Evolutionary conservation across 2,888 invertebrate species (phyloP).

Genomic region (Drosophila aldrichi): DNA sequence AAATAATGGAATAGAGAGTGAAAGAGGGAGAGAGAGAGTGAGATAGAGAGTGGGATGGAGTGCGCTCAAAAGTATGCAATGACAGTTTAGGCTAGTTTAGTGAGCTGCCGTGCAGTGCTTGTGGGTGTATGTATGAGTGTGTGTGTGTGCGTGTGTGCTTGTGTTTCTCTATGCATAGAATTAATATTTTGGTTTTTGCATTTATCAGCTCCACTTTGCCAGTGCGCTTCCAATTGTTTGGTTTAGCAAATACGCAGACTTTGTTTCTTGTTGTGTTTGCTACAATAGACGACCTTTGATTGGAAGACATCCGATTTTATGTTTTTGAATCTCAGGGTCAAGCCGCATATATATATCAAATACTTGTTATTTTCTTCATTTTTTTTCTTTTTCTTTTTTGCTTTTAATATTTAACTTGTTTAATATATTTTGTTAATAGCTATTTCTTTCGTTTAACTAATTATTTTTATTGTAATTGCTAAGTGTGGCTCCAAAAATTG

Average conservation of each 20-base stretch:
- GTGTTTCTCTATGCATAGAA: conserved; percentile 27
- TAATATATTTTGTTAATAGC: conserved; percentile 67
- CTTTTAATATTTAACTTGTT: conserved; percentile 48
- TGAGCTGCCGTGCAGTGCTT: conserved; percentile 51
- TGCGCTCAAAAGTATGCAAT: conserved; percentile 43
- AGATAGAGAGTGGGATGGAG: conserved; percentile 1
- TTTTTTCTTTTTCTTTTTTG: background rate
- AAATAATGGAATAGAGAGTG: background rate
- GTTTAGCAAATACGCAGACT: conserved; percentile 81
- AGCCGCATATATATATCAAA: conserved; percentile 82
- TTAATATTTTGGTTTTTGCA: conserved; percentile 39
- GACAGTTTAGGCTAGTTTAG: conserved; percentile 30
- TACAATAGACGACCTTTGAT: conserved; percentile 85
- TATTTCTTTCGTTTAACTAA: conserved; percentile 72
- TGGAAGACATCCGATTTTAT: conserved; percentile 86
- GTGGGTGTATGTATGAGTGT: background rate
- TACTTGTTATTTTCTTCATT: conserved; percentile 37
- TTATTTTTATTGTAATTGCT: conserved; percentile 73
- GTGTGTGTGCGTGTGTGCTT: conserved; percentile 10
- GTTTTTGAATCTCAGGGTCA: conserved; percentile 85
- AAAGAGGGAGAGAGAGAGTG: too few species aligned
- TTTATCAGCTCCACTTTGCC: conserved; percentile 49
- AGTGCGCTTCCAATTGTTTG: conserved; percentile 72
- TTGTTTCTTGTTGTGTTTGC: conserved; percentile 81
- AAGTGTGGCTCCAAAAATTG: conserved; percentile 68